Evolutionary conservation across 2,797 vertebrate genomes (phyloP).

Genomic region (Syncerus caffer): DNA sequence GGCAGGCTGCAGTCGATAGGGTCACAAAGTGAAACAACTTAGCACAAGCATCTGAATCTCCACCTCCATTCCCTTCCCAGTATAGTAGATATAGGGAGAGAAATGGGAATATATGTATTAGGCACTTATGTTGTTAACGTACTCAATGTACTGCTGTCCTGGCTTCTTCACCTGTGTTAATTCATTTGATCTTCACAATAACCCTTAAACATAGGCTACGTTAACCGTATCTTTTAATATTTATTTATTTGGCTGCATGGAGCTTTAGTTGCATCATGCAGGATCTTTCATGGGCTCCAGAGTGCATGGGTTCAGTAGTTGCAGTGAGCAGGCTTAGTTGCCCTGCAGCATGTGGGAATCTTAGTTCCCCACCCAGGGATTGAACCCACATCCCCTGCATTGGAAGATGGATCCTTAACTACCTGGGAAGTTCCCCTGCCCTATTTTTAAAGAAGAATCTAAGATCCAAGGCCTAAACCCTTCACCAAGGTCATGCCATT

Average conservation of each 20-base stretch:
- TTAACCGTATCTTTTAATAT: background rate
- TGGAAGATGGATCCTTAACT: background rate
- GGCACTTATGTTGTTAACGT: background rate
- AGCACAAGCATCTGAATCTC: background rate
- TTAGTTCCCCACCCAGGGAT: background rate
- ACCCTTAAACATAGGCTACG: background rate
- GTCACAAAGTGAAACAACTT: background rate
- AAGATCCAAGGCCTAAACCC: background rate
- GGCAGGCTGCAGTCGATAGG: background rate
- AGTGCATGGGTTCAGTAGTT: background rate
- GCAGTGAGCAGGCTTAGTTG: background rate
- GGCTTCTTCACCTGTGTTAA: background rate
- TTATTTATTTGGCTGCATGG: background rate
- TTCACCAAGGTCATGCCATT: background rate
- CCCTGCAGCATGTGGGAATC: background rate
- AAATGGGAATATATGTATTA: background rate
- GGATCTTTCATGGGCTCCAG: background rate
- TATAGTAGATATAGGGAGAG: background rate
- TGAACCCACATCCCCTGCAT: background rate
- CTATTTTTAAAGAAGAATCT: background rate
- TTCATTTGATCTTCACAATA: background rate
- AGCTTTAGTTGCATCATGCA: background rate
- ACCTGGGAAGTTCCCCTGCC: background rate
- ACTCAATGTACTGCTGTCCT: background rate
- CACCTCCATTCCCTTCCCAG: background rate